A percentile compares a stretch with the other conserved stretches of the same genome.
Evolutionary conservation across 2,888 invertebrate genomes (phyloP).

Genomic region (Xanthia icteritia): DNA sequence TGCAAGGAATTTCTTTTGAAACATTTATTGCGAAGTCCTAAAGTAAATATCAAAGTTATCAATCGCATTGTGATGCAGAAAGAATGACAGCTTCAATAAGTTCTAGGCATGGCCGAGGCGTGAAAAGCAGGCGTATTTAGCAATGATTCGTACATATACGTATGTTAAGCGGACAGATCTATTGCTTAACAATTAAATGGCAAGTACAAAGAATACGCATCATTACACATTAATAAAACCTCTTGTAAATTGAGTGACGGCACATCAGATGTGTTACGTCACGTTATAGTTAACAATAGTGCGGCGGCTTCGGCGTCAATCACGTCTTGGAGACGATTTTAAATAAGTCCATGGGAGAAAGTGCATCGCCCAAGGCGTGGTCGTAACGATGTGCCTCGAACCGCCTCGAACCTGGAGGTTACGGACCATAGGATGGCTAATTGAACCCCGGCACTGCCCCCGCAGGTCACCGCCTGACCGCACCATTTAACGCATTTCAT

Average conservation of each 20-base stretch:
- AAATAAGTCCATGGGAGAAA: slow-evolving; percentile 89
- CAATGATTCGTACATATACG: slow-evolving; percentile 80
- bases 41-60: slow-evolving; percentile 59
- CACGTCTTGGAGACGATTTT: slow-evolving; percentile 88
- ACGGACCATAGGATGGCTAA: slow-evolving; percentile 74
- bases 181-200: slow-evolving; percentile 89
- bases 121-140: slow-evolving; percentile 74
- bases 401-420: slow-evolving; percentile 50
- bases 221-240: slow-evolving; percentile 88
- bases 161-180: slow-evolving; percentile 82
- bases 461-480: slow-evolving; percentile 76
- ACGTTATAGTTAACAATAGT: slow-evolving; percentile 83
- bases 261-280: slow-evolving; percentile 86
- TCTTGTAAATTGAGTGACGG: slow-evolving; percentile 87
- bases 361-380: slow-evolving; percentile 78
- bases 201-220: slow-evolving; percentile 87
- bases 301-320: slow-evolving; percentile 84
- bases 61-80: slow-evolving; percentile 54
- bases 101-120: slow-evolving; percentile 67
- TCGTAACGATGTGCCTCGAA: slow-evolving; percentile 44
- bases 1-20: slow-evolving; percentile 41
- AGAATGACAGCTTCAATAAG: slow-evolving; percentile 68
- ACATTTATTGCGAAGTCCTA: slow-evolving; percentile 36
- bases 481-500: slow-evolving; percentile 64
- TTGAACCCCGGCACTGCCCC: slow-evolving; percentile 75